Percentiles rank a stretch among this genome's conserved stretches.
These are phyloP conservation scores for Blastobasis lacticolella DNA, from an alignment of 2,888 invertebrate genomes.

Conservation along the genomic window DNA sequence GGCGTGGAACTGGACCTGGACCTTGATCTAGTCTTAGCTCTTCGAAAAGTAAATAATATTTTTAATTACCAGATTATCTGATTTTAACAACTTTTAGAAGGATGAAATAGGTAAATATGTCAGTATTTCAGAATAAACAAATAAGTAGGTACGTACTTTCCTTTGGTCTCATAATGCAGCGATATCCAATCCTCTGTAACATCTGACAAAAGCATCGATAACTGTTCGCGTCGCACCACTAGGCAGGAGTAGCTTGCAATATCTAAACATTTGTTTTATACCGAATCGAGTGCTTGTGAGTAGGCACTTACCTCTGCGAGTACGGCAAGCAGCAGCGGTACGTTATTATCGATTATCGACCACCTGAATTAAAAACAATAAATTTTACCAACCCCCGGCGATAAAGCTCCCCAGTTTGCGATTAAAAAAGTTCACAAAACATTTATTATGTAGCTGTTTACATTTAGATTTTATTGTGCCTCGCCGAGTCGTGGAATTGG, in stretches of 20 bases:
- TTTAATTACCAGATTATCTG: too few relatives aligned
- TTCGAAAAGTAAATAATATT: too few relatives aligned
- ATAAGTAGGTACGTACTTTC: too few relatives aligned
- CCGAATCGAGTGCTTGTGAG: constrained; percentile 41
- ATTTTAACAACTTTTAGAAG: too few relatives aligned
- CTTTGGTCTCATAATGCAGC: too few relatives aligned
- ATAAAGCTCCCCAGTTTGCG: constrained; percentile 33
- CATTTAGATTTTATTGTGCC: not conserved
- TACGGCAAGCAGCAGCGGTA: constrained; percentile 10
- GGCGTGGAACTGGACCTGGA: too few relatives aligned
- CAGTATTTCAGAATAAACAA: too few relatives aligned
- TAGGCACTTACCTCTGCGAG: constrained; percentile 10
- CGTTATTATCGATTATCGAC: constrained; percentile 28
- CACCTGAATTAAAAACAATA: constrained; percentile 67
- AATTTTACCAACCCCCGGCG: constrained; percentile 36
- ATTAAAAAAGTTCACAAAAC: constrained; percentile 52
- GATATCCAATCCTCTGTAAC: too few relatives aligned
- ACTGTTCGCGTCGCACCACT: constrained; percentile 18
- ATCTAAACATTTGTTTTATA: constrained; percentile 55
- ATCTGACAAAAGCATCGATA: constrained; percentile 8
- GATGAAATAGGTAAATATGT: too few relatives aligned
- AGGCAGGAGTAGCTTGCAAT: constrained; percentile 24
- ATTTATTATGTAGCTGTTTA: constrained; percentile 4
- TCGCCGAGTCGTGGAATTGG: too few relatives aligned
- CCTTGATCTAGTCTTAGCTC: too few relatives aligned